Percentiles rank a stretch among this genome's conserved stretches.
These are phyloP conservation scores for Lucinisca nassula DNA, from an alignment of 2,888 invertebrate genomes.

Conservation along the genomic window DNA sequence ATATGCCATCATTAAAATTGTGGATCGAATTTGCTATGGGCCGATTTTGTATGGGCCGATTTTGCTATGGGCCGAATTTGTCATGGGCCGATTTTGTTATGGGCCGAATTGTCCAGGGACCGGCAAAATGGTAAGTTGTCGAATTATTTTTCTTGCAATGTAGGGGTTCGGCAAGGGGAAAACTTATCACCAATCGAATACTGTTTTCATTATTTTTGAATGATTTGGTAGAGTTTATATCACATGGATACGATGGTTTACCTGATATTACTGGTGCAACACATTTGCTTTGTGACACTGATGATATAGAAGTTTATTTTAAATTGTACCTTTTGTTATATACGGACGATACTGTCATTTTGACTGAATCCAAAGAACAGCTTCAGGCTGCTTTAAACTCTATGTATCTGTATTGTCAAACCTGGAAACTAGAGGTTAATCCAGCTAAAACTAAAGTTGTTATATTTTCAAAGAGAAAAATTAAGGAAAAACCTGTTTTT, in stretches of 20 bases:
- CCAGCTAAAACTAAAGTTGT: background rate
- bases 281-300: background rate
- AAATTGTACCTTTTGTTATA: background rate
- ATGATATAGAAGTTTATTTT: background rate
- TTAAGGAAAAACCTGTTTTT: no score
- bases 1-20: no score
- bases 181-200: background rate
- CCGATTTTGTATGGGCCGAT: no score
- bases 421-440: background rate
- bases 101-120: no score
- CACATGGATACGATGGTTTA: background rate
- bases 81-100: no score
- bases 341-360: background rate
- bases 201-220: background rate
- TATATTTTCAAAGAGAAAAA: background rate
- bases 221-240: background rate
- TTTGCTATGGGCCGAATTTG: no score
- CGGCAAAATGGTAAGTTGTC: background rate
- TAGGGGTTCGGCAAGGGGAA: background rate
- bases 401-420: background rate
- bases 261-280: background rate
- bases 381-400: background rate
- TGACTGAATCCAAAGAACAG: background rate
- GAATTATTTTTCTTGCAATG: no score
- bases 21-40: no score